Base-by-base conservation (phyloP, 2,797 vertebrate species). In the Aplochiton taeniatus region DNA sequence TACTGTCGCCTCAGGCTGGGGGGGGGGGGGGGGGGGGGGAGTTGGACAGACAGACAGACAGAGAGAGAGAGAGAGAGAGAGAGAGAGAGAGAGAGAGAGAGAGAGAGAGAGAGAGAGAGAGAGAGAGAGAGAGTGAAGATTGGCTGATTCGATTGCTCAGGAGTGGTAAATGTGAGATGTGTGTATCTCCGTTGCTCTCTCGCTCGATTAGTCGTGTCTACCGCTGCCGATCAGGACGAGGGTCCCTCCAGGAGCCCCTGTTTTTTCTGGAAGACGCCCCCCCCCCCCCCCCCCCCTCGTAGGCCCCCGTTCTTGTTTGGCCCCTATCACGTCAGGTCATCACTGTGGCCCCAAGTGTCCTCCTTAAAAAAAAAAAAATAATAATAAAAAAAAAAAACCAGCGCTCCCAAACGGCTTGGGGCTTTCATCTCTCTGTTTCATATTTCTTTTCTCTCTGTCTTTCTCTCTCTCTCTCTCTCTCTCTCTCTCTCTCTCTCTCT, bases 391-490 rank as follows among this genome's bases (percentile, higher is more conserved):
- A 56, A n/a, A n/a, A n/a, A n/a, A n/a, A n/a, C n/a, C 49, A 52
- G 31, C 58, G 44, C 48, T 53, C 60, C 57, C 20, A 63, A 42
- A 3, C 6, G 31, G 49, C 17, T n/a, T 54, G 65, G 58, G 45
- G 61, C 69, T 71, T 69, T 51, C 65, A 17, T 31, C 45, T 0
- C 18, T 50, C 14, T 59, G 72, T 50, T 20, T 44, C 73, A 66
- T 82, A 66, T 75, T 67, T 62, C 66, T 81, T 58, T 60, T 68
- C 68, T 72, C 44, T 63, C 16, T 55, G 12, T 72, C 53, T 48
- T 43, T 1, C 61, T 65, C 17, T 8, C 42, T 58, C 44, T 67
- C 56, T 58, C 20, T 55, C n/a, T 72, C 53, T 48, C 41, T 1
- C 61, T 65, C 17, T 8, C 42, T 58, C 44, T 67, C 70, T 31